Evolutionary conservation across 2,888 invertebrate genomes (phyloP), one percentile per base, ranked within the genome.

Genomic region (Orchesellides sinensis): DNA sequence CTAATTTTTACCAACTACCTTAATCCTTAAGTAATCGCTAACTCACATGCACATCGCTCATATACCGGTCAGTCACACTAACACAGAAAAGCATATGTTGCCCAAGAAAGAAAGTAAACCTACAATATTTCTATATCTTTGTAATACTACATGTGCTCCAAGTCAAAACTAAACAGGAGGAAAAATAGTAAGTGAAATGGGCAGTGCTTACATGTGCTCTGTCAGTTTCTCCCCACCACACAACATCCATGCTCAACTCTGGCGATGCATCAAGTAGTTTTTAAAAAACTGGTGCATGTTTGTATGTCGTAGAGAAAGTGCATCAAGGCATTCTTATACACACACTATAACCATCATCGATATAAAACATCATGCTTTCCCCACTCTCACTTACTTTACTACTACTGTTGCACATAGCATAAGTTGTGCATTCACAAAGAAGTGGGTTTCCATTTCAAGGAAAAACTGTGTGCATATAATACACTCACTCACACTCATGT

Each of bases 171-270:
- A n/a, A n/a, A n/a, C n/a, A n/a, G n/a, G n/a, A n/a, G n/a, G n/a
- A n/a, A n/a, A n/a, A n/a, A n/a, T n/a, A n/a, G n/a, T n/a, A n/a
- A n/a, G n/a, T n/a, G n/a, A n/a, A n/a, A n/a, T n/a, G n/a, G 19
- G 5, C 52, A 52, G 52, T 52, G 52, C 52, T 40, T 40, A 40
- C 40, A 40, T 40, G 40, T 52, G 52, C 52, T 52, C 19, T 52
- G n/a, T 52, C 52, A 17, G 19, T 52, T 52, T 49, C 17, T 10
- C 52, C 19, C 8, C 17, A 52, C 17, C 19, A 52, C 19, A 21
- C 17, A 52, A 21, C 52, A 52, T 52, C 52, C 52, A 21, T 52
- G 8, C 19, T 17, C 52, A n/a, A n/a, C 1, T 52, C 19, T 21
- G 17, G 23, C n/a, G n/a, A n/a, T 52, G 52, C 52, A 4, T 40